Percentiles rank a stretch among this genome's conserved stretches.
phyloP scores from a whole-genome alignment of 2,113 vertebrate genomes.

The Myotis brandtii region DNA sequence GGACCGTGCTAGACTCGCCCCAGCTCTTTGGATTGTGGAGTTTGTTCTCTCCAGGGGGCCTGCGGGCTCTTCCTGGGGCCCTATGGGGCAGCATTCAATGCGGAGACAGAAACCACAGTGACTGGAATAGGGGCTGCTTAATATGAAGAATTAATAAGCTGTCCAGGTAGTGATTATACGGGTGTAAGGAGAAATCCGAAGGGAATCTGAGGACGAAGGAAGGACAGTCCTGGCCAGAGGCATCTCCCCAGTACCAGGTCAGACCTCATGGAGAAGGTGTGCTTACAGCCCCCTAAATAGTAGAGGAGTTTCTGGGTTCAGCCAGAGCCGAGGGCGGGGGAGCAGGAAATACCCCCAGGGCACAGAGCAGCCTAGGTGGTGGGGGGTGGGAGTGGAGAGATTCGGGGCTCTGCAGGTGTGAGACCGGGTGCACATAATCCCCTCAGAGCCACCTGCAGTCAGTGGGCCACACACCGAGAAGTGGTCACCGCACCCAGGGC shows the following conservation, averaged over 20 bases:
- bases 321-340: background rate
- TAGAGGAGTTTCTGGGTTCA: background rate
- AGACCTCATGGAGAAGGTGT: background rate
- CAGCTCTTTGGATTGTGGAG: background rate
- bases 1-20: background rate
- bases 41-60: background rate
- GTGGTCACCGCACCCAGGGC: background rate
- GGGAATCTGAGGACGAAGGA: background rate
- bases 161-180: fast-evolving
- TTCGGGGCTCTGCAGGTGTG: background rate
- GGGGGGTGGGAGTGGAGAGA: background rate
- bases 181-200: background rate
- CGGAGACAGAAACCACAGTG: background rate
- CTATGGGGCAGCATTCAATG: background rate
- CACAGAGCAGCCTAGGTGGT: background rate
- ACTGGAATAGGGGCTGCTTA: background rate
- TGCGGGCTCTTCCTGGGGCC: too few species aligned
- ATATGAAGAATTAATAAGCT: background rate
- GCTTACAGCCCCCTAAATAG: background rate
- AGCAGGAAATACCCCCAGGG: background rate
- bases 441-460: background rate
- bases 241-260: background rate
- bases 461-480: background rate
- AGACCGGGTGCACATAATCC: background rate
- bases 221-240: background rate